Conservation (phyloP, 30 jellyfish, hydroid and myxozoan genomes). For the Chrysaora quinquecirrha region DNA sequence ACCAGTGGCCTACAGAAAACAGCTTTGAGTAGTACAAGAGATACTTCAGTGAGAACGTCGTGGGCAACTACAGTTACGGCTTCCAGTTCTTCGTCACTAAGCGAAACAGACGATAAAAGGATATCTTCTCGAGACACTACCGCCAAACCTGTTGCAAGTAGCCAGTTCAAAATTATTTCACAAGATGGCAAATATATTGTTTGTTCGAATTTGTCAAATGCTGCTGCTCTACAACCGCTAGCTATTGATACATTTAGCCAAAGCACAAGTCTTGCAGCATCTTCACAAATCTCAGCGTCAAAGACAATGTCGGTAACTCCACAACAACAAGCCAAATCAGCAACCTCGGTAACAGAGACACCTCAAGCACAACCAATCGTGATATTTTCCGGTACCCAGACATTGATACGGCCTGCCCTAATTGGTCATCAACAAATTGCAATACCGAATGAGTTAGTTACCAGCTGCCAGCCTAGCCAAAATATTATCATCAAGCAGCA, state of each 20-base stretch:
- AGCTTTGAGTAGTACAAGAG: too few species aligned
- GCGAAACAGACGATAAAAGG: too few species aligned
- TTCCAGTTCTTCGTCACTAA: background rate
- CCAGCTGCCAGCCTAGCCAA: background rate
- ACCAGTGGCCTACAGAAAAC: too few species aligned
- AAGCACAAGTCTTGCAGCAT: background rate
- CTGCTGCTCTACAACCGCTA: background rate
- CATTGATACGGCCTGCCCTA: background rate
- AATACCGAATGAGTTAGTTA: background rate
- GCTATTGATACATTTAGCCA: background rate
- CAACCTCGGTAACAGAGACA: background rate
- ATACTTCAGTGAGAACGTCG: too few species aligned
- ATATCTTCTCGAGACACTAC: too few species aligned
- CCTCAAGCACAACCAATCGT: background rate
- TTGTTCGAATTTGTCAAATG: background rate
- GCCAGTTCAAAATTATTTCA: background rate
- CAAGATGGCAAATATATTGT: background rate
- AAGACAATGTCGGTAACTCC: background rate
- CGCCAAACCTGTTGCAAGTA: background rate
- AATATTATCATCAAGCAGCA: background rate
- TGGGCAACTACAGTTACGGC: background rate
- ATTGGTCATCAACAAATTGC: background rate
- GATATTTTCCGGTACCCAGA: background rate
- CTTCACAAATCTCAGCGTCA: background rate
- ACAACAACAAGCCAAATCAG: background rate